phyloP scores from a whole-genome alignment of 2,888 invertebrate species.

The Melipona bicolor region DNA sequence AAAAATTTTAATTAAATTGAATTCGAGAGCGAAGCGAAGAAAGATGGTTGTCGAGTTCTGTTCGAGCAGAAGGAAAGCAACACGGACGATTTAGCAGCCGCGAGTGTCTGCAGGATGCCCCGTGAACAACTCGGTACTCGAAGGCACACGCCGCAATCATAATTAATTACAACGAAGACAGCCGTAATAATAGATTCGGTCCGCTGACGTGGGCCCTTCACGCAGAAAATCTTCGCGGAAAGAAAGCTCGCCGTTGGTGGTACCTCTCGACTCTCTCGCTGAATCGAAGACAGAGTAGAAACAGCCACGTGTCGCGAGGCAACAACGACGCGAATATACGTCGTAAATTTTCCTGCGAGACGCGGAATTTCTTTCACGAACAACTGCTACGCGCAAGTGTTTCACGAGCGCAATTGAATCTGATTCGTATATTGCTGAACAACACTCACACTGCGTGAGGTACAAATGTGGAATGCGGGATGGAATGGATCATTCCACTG shows the following conservation, averaged over 20 bases:
- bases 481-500: too few relatives aligned
- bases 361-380: background rate
- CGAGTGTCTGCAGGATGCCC: conserved; percentile 15
- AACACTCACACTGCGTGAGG: too few relatives aligned
- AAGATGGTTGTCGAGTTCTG: background rate
- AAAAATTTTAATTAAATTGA: background rate
- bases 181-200: conserved; percentile 59
- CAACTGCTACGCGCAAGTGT: background rate
- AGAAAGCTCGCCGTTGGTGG: conserved; percentile 54
- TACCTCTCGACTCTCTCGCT: conserved; percentile 15
- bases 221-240: conserved; percentile 50
- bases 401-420: background rate
- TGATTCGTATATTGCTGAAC: background rate
- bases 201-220: conserved; percentile 47
- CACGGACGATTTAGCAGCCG: conserved; percentile 39
- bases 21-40: background rate
- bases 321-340: background rate
- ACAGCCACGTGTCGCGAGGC: background rate
- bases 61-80: background rate
- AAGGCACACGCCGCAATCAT: conserved; percentile 56
- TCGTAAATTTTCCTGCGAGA: background rate
- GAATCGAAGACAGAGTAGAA: conserved; percentile 10
- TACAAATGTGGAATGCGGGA: too few relatives aligned
- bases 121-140: conserved; percentile 31
- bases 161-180: conserved; percentile 65